A percentile compares a stretch with the other conserved stretches of the same genome.
These are phyloP conservation scores for Ochropleura plecta DNA, from an alignment of 2,888 invertebrate species.

Conservation along the genomic window DNA sequence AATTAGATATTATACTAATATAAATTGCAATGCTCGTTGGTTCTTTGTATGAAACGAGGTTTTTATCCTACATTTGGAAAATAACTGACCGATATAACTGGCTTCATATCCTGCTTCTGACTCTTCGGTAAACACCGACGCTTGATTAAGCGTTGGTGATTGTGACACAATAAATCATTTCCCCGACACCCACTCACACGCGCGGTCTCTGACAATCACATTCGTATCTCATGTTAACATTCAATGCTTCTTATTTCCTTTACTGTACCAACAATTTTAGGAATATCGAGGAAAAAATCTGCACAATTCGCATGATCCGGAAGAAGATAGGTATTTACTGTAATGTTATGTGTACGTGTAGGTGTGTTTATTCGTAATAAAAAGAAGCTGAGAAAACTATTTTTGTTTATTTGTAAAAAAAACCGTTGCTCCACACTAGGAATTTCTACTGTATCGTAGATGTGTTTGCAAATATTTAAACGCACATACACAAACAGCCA, in stretches of 20 bases:
- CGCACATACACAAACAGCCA: too few species aligned
- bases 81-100: neutral
- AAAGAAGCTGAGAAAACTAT: too few species aligned
- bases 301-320: conserved; percentile 10
- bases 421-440: too few species aligned
- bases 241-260: conserved; percentile 19
- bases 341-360: too few species aligned
- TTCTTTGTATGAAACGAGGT: neutral
- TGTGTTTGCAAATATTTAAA: too few species aligned
- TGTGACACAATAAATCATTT: conserved; percentile 18
- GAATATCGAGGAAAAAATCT: conserved; percentile 1
- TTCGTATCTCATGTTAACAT: conserved; percentile 11
- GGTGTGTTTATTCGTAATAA: too few species aligned
- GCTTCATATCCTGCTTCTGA: neutral
- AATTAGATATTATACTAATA: too few species aligned
- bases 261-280: neutral
- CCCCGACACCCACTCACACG: neutral
- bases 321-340: neutral
- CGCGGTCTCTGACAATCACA: neutral
- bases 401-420: too few species aligned
- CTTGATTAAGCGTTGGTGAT: neutral
- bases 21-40: neutral
- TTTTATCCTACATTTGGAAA: neutral
- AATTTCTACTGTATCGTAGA: too few species aligned
- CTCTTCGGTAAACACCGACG: neutral